A percentile compares a stretch with the other conserved stretches of the same genome.
Conservation (phyloP, 2,113 vertebrate species). For the Eulacestoma nigropectus region DNA sequence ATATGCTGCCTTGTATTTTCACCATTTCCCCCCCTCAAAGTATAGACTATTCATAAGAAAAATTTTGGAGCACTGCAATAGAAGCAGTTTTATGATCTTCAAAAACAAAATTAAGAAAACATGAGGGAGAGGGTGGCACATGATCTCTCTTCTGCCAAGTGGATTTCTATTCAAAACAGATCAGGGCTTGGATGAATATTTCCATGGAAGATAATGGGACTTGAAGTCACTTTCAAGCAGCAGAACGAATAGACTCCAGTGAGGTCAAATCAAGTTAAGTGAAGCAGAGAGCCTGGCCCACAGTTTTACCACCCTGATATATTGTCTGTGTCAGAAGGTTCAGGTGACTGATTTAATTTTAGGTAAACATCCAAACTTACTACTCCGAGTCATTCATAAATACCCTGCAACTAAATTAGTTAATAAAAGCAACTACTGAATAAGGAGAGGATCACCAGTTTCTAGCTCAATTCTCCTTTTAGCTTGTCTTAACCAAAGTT, state of each 20-base stretch:
- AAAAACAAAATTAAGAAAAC: background rate
- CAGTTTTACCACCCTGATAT: background rate
- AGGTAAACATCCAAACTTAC: background rate
- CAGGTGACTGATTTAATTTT: background rate
- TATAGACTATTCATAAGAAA: background rate
- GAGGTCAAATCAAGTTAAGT: background rate
- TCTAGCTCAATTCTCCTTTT: background rate
- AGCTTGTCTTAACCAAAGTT: constrained; percentile 19
- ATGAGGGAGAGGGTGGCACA: background rate
- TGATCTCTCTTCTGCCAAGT: background rate
- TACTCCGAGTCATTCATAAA: background rate
- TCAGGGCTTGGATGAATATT: background rate
- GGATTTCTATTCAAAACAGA: background rate
- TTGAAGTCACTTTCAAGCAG: background rate
- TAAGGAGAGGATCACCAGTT: background rate
- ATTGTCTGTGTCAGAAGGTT: background rate
- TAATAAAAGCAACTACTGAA: background rate
- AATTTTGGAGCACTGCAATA: background rate
- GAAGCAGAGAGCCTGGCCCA: background rate
- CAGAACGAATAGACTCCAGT: background rate
- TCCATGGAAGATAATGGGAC: background rate
- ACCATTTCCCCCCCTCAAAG: background rate
- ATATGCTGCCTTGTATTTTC: background rate
- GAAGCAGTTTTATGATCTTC: background rate
- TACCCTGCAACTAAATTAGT: constrained; percentile 30